phyloP scores from a whole-genome alignment of 2,797 vertebrate genomes.

The Galago senegalensis region DNA sequence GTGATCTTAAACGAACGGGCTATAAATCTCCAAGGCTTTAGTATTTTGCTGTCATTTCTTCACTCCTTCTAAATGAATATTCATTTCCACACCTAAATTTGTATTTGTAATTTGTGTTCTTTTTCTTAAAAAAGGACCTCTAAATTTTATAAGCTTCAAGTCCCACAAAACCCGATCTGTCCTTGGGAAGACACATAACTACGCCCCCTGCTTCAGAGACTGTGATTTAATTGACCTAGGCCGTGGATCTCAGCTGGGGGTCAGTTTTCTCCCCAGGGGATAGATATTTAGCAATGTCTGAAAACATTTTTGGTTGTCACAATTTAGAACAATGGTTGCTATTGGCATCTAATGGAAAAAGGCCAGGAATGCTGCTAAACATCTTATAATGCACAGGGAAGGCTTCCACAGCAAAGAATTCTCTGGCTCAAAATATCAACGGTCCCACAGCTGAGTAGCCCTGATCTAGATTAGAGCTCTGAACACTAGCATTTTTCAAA shows the following conservation, averaged over 20 bases:
- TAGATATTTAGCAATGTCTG: background rate
- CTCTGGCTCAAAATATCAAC: background rate
- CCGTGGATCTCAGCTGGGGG: background rate
- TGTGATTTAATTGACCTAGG: background rate
- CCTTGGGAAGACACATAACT: background rate
- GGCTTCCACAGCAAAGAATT: background rate
- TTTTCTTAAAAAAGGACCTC: background rate
- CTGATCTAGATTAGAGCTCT: background rate
- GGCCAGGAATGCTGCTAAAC: background rate
- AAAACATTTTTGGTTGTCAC: background rate
- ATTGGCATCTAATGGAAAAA: background rate
- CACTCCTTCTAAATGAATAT: conserved; percentile 11
- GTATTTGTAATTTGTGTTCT: background rate
- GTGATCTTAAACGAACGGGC: background rate
- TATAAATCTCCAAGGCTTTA: background rate
- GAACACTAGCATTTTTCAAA: background rate
- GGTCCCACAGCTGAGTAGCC: background rate
- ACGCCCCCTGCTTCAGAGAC: background rate
- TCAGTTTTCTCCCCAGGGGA: background rate
- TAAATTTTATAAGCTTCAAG: background rate
- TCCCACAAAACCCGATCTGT: background rate
- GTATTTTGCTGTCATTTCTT: background rate
- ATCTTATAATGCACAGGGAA: background rate
- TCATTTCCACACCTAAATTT: background rate
- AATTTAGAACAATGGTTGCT: background rate